phyloP scores from a whole-genome alignment of 2,797 vertebrate species.

The Perdix hodgsoniae region DNA sequence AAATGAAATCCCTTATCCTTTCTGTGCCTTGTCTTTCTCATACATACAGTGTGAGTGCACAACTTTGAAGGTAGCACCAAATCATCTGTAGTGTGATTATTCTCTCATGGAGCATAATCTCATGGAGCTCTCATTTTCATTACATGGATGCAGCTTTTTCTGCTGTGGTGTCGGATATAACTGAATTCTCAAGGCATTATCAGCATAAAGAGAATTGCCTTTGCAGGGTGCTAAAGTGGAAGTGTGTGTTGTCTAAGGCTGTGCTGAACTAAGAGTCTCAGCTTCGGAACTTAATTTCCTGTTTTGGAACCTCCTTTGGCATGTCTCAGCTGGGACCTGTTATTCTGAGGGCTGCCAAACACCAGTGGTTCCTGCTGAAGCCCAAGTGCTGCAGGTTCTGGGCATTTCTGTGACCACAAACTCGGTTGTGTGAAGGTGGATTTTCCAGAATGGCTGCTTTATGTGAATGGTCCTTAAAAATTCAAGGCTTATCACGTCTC shows the following conservation, averaged over 20 bases:
- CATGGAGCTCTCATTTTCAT: background rate
- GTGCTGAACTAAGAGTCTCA: background rate
- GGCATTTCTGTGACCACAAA: background rate
- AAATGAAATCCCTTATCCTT: background rate
- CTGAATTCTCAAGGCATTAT: background rate
- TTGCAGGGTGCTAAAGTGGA: background rate
- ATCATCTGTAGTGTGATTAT: background rate
- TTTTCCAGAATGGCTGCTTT: background rate
- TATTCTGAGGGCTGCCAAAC: background rate
- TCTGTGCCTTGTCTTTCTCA: background rate
- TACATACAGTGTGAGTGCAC: fast-evolving
- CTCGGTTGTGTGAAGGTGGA: background rate
- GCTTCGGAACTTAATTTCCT: background rate
- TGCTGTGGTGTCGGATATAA: background rate
- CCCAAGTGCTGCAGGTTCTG: background rate
- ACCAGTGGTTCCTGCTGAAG: background rate
- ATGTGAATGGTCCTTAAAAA: background rate
- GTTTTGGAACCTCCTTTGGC: background rate
- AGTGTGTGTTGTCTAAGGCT: background rate
- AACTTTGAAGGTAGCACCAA: background rate
- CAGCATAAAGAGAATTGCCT: background rate
- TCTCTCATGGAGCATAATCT: no score
- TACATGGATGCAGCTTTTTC: background rate
- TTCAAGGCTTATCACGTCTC: background rate
- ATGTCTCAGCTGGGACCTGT: background rate